Evolutionary conservation across 92 coral and sea anemone genomes (phyloP).

Genomic region (Porites divaricata): DNA sequence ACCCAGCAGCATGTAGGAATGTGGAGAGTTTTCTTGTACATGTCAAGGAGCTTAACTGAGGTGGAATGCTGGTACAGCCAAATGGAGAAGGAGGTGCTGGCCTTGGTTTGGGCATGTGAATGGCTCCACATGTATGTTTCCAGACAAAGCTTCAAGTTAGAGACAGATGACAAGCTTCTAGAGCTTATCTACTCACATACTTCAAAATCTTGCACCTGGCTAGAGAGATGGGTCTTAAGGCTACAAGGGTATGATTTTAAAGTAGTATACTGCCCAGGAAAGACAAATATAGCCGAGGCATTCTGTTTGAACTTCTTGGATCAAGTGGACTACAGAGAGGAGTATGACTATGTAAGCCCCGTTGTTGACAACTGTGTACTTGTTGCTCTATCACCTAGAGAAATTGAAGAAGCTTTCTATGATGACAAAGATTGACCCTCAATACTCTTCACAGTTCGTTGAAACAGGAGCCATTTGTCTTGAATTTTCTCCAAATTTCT

Average conservation of each 20-base stretch:
- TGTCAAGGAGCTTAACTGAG: slow-evolving; percentile 13
- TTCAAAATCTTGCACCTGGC: background rate
- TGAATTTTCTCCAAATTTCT: no score
- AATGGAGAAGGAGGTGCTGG: slow-evolving; percentile 24
- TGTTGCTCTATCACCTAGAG: slow-evolving; percentile 19
- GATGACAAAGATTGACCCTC: slow-evolving; percentile 5
- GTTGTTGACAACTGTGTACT: slow-evolving; percentile 4
- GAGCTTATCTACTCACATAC: background rate
- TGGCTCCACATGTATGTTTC: slow-evolving; percentile 4
- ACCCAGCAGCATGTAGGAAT: slow-evolving; percentile 8
- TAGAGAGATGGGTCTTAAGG: slow-evolving; percentile 19
- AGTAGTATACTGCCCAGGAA: slow-evolving; percentile 31
- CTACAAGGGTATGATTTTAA: slow-evolving; percentile 25
- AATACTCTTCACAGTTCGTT: no score
- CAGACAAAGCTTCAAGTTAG: background rate
- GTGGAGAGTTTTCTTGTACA: background rate
- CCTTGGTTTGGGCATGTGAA: slow-evolving; percentile 19
- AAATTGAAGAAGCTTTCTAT: slow-evolving; percentile 17
- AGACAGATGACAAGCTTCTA: slow-evolving; percentile 7
- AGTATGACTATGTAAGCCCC: slow-evolving; percentile 15
- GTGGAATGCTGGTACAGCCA: slow-evolving; percentile 20
- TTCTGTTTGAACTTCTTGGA: slow-evolving; percentile 17
- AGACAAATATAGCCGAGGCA: slow-evolving; percentile 30
- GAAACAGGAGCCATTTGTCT: no score
- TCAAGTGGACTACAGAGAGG: slow-evolving; percentile 25